A percentile compares a stretch with the other conserved stretches of the same genome.
phyloP scores from a whole-genome alignment of 2,797 vertebrate species.

The Sternarchorhynchus goeldii region DNA sequence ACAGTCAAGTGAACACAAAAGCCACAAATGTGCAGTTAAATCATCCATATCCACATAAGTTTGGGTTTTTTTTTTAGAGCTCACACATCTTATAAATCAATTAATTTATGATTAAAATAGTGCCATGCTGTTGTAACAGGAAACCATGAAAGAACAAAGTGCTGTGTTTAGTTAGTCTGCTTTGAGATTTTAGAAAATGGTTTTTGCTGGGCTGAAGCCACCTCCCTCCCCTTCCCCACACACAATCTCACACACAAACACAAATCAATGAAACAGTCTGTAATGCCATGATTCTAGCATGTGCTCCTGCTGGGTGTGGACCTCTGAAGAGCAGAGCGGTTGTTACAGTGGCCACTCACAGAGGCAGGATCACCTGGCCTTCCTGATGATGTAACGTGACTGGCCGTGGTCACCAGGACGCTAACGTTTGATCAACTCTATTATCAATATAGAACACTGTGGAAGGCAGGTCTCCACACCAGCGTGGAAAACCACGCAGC shows the following conservation, averaged over 20 bases:
- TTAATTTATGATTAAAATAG: not conserved
- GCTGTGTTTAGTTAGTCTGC: too few species aligned
- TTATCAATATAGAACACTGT: slow-evolving; percentile 43
- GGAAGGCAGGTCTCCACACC: slow-evolving; percentile 9
- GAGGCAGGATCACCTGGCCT: slow-evolving; percentile 57
- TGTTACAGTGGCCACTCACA: slow-evolving; percentile 54
- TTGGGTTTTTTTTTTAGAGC: not conserved
- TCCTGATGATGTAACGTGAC: slow-evolving; percentile 54
- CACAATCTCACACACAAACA: not conserved
- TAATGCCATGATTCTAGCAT: slow-evolving; percentile 40
- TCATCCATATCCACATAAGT: not conserved
- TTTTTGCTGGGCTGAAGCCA: slow-evolving; percentile 1
- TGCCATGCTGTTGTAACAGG: slow-evolving; percentile 25
- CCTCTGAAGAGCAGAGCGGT: slow-evolving; percentile 59
- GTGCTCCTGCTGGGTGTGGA: slow-evolving; percentile 57
- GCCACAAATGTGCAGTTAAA: not conserved
- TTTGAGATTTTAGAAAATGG: too few species aligned
- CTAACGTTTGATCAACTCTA: slow-evolving; percentile 41
- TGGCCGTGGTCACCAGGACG: slow-evolving; percentile 31
- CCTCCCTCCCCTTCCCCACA: not conserved
- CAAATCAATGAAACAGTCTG: not conserved
- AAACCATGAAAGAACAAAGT: too few species aligned
- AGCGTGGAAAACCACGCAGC: slow-evolving; percentile 52
- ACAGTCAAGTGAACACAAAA: not conserved
- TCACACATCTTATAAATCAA: slow-evolving; percentile 10